Base-by-base conservation (phyloP, 2,888 invertebrate genomes). In the Mantis religiosa region DNA sequence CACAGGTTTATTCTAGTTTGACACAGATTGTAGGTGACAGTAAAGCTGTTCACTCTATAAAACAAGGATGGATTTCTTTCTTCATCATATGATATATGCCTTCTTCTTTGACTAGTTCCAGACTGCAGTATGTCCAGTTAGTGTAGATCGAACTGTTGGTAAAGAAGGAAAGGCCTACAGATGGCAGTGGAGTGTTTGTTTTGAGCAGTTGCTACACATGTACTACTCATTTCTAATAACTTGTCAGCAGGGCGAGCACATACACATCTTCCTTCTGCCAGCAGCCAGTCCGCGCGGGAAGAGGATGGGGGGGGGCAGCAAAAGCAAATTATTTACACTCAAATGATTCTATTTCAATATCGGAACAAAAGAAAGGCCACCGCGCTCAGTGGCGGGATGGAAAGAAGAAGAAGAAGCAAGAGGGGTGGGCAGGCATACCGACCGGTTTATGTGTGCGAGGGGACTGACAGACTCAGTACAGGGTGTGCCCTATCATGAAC, bases 341-440 rank as follows among this genome's bases (percentile, higher is more conserved):
- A 95, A 95, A 95, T 95, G 95, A 95, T 94, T 95, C 95, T 95
- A 95, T 95, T 95, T 95, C 95, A 95, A 95, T 95, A 95, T 94
- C 94, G 94, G 94, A 94, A 94, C 94, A 95, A 95, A 94, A 94
- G 94, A 94, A 94, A 94, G 84, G 83, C 89, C 87, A 88, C 87
- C 83, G 89, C 83, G 91, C 91, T 90, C 90, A 88, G 89, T 87
- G 90, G 89, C 54, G 90, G 88, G 90, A 71, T 71, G 90, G 84
- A 84, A 30, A 88, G 90, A n/a, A 82, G 87, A 81, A 81, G 81
- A 28, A 14, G 84, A 85, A 47, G 85, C 30, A 30, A 83, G 83
- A 30, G 30, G 83, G 83, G 83, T 28, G 28, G 83, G 83, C 28
- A 83, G 30, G 85, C 47, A 25, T 47, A 28, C 41, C 34, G 88